phyloP scores from a whole-genome alignment of 2,797 vertebrate genomes.

The Sebastes cheni region DNA sequence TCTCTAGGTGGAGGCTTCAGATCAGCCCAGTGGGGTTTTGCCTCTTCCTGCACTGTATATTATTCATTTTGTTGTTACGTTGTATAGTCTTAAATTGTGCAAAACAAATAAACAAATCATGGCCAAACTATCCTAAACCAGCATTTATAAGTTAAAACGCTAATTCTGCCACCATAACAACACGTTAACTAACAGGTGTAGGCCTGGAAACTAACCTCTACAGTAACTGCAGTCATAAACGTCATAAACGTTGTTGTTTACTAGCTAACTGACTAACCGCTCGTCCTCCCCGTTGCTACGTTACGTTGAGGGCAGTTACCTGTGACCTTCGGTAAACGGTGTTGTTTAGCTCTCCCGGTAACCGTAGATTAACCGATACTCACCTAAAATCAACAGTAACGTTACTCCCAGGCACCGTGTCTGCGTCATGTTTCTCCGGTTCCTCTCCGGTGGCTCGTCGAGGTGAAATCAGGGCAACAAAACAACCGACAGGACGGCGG shows the following conservation, averaged over 20 bases:
- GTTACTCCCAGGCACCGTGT: constrained; percentile 48
- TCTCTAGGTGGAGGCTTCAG: too few relatives aligned
- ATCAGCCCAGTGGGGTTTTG: too few relatives aligned
- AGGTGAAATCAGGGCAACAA: constrained; percentile 33
- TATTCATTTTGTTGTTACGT: too few relatives aligned
- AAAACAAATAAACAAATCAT: not conserved
- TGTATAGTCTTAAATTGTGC: too few relatives aligned
- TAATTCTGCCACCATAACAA: not conserved
- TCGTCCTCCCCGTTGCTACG: too few relatives aligned
- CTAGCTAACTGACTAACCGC: not conserved
- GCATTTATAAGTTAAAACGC: not conserved
- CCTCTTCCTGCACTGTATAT: too few relatives aligned
- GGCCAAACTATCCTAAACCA: not conserved
- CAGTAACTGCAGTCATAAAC: not conserved
- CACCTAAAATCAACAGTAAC: constrained; percentile 72
- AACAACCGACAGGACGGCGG: constrained; percentile 9
- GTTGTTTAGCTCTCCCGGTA: not conserved
- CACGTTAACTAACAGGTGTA: not conserved
- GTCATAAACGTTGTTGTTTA: not conserved
- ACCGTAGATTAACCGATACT: constrained; percentile 23
- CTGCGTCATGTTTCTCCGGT: constrained; percentile 69
- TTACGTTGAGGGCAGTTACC: not conserved
- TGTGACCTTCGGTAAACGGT: constrained; percentile 28
- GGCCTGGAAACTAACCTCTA: not conserved
- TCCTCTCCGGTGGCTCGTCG: not conserved